A percentile compares a stretch with the other conserved stretches of the same genome.
phyloP scores from a whole-genome alignment of 2,113 vertebrate species.

The Gallinago media region DNA sequence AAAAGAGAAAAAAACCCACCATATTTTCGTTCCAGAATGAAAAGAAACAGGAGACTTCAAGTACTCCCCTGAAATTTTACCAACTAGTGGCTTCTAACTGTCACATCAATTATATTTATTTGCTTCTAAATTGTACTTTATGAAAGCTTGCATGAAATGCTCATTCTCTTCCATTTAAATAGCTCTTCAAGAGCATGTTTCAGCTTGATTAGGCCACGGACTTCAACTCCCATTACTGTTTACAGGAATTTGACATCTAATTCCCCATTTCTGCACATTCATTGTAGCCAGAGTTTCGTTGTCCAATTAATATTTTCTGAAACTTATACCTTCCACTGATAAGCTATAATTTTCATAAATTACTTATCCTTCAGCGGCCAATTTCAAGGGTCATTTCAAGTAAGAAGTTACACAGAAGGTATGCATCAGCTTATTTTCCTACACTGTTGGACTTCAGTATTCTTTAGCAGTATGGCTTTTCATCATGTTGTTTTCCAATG shows the following conservation, averaged over 20 bases:
- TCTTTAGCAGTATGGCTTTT: neutral
- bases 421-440: neutral
- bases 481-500: neutral
- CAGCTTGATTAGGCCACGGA: neutral
- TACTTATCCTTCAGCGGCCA: neutral
- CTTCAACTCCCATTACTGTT: neutral
- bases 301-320: neutral
- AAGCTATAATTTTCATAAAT: neutral
- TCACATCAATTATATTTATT: neutral
- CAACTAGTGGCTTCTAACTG: neutral
- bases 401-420: neutral
- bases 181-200: neutral
- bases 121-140: neutral
- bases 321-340: neutral
- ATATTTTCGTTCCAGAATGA: neutral
- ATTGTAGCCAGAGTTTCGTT: neutral
- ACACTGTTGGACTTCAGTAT: neutral
- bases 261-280: neutral
- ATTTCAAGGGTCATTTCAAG: neutral
- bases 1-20: neutral
- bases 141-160: neutral
- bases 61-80: neutral
- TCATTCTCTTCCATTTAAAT: neutral
- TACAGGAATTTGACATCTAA: neutral
- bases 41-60: neutral